Evolutionary conservation across 2,113 vertebrate species (phyloP), one percentile per base, ranked within the genome.

Genomic region (Acanthochromis polyacanthus): DNA sequence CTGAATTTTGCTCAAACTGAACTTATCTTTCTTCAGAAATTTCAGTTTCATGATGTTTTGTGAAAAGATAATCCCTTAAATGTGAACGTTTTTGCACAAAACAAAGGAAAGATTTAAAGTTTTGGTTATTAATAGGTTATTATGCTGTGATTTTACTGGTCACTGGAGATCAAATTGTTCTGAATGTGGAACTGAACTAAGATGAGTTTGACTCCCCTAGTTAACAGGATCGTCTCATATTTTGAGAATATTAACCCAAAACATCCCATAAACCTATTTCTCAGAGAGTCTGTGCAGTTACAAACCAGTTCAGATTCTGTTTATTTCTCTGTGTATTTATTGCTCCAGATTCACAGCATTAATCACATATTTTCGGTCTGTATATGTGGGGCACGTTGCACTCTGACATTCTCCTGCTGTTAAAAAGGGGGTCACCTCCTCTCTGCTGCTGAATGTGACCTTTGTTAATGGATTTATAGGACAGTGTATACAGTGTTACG

Each of bases 391-490:
- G n/a, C 85, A 88, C 40, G 78, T 65, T 68, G 56, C 70, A 25
- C 43, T 43, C 65, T 61, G 60, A 87, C 78, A 82, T 80, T 85
- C 72, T 79, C 68, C 84, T 36, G 68, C 77, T 68, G n/a, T 62
- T 74, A 65, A 90, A 46, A 93, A 94, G 66, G 85, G 90, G 93
- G 92, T 91, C 91, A 91, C 64, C 83, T 86, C 67, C 71, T 80
- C 70, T 72, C 51, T 32, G 53, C 62, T 3, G 55, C 75, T 92
- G 83, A 93, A 92, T 93, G 87, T 93, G 86, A 93, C 87, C 92
- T 93, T 93, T 93, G 87, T 94, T 93, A 83, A 25, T 77, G 80
- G 88, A 89, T 89, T 92, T 89, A 90, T 80, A 75, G 85, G 74
- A 81, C 67, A 86, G 52, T 82, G 66, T 83, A 69, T 89, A 78